A percentile compares a stretch with the other conserved stretches of the same genome.
phyloP scores from a whole-genome alignment of 2,797 vertebrate species.

The Momotus momota region DNA sequence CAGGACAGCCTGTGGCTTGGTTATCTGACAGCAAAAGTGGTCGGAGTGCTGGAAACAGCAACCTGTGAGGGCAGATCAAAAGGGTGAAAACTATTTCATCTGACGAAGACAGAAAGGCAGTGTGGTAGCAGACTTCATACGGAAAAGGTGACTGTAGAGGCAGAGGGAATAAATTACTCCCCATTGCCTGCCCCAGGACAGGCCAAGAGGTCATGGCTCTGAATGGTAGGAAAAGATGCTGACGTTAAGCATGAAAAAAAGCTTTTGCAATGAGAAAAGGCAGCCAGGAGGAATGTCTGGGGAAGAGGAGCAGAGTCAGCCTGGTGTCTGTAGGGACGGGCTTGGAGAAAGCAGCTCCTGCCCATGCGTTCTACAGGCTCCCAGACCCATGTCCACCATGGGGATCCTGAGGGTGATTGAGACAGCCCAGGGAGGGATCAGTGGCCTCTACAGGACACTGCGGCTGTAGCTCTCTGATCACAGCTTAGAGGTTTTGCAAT shows the following conservation, averaged over 20 bases:
- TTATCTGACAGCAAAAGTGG: background rate
- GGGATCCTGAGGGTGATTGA: background rate
- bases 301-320: background rate
- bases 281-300: background rate
- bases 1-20: background rate
- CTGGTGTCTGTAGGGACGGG: background rate
- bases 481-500: background rate
- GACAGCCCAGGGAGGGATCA: rapidly evolving
- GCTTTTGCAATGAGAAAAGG: background rate
- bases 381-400: background rate
- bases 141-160: background rate
- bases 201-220: background rate
- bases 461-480: background rate
- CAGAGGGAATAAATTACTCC: background rate
- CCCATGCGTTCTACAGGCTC: rapidly evolving
- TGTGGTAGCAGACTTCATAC: background rate
- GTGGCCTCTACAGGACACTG: background rate
- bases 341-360: background rate
- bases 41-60: background rate
- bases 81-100: background rate
- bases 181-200: rapidly evolving
- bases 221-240: background rate
- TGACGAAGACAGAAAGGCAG: background rate
- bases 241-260: background rate
- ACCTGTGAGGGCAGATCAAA: background rate